Percentiles rank a stretch among this genome's conserved stretches.
Evolutionary conservation across 2,888 invertebrate genomes (phyloP).

Genomic region (Heliconius ethilla): DNA sequence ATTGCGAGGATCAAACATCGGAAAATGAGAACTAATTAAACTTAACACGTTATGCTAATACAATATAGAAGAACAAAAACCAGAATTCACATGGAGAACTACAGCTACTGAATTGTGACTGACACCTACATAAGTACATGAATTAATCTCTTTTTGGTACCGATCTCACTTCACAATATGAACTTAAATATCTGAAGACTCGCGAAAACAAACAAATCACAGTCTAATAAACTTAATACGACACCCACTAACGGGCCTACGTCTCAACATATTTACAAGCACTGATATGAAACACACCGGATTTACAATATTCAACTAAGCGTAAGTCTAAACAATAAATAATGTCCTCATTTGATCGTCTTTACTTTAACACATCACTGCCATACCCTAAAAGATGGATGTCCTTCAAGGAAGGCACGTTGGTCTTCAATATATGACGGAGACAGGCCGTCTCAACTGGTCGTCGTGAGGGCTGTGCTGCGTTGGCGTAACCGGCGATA

Average conservation of each 20-base stretch:
- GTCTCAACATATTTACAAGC: conserved; percentile 69
- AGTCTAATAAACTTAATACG: conserved; percentile 66
- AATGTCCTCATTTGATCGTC: conserved; percentile 65
- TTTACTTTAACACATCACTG: conserved; percentile 60
- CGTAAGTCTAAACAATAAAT: conserved; percentile 72
- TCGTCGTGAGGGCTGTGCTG: conserved; percentile 81
- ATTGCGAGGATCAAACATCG: conserved; percentile 47
- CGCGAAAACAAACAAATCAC: conserved; percentile 76
- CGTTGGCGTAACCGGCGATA: conserved; percentile 71
- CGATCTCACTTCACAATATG: conserved; percentile 76
- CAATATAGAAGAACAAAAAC: conserved; percentile 54
- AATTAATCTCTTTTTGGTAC: conserved; percentile 81
- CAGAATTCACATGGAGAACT: conserved; percentile 53
- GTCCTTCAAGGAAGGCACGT: conserved; percentile 71
- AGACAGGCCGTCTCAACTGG: conserved; percentile 85
- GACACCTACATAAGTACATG: conserved; percentile 53
- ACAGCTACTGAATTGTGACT: conserved; percentile 61
- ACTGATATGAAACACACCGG: conserved; percentile 74
- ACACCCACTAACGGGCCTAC: conserved; percentile 55
- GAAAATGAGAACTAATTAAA: conserved; percentile 44
- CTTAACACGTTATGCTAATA: conserved; percentile 58
- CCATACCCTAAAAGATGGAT: conserved; percentile 59
- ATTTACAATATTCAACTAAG: conserved; percentile 54
- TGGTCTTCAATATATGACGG: conserved; percentile 86
- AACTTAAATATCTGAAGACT: conserved; percentile 65